Base-by-base conservation (phyloP, 2,888 invertebrate species). In the Dromius quadrimaculatus region DNA sequence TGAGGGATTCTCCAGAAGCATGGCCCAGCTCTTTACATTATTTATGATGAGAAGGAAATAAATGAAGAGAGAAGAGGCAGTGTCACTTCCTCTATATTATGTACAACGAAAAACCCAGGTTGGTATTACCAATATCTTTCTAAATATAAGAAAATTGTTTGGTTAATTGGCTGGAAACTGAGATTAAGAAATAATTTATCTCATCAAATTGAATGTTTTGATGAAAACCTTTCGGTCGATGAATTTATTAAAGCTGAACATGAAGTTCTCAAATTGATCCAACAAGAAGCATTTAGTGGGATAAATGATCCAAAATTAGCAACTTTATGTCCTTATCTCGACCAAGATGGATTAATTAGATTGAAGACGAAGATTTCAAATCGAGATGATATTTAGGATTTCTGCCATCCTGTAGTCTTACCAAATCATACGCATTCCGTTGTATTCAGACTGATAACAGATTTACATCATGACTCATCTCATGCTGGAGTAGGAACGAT, bases 21-120 rank as follows among this genome's bases (percentile, higher is more conserved):
- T 78, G 77, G 77, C 77, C 78, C 1, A 19, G 2, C n/a, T 20
- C 45, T 20, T 8, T 1, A n/a, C 4, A 9, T 47, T 19, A 9
- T 2, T 6, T 6, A n/a, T 9, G n/a, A 47, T 11, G n/a, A 47
- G 22, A 22, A 19, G 2, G n/a, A 47, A 22, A n/a, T 47, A 19
- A n/a, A 47, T 47, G 19, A 20, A 20, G 22, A 47, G 2, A 19
- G n/a, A 11, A 19, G 22, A 19, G 22, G 22, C n/a, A 19, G 5
- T n/a, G 22, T 19, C 2, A 9, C 22, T n/a, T 22, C 47, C 9
- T 8, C 11, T 17, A 11, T 43, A 6, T 17, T 15, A 5, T 8
- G 13, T 15, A 17, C 13, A 43, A 43, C 43, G 9, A 15, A 43
- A 3, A 6, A 34, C 8, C 9, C 1, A 11, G 8, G 3, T 34